A percentile compares a stretch with the other conserved stretches of the same genome.
Evolutionary conservation across 2,113 vertebrate genomes (phyloP).

Genomic region (Corapipo altera): DNA sequence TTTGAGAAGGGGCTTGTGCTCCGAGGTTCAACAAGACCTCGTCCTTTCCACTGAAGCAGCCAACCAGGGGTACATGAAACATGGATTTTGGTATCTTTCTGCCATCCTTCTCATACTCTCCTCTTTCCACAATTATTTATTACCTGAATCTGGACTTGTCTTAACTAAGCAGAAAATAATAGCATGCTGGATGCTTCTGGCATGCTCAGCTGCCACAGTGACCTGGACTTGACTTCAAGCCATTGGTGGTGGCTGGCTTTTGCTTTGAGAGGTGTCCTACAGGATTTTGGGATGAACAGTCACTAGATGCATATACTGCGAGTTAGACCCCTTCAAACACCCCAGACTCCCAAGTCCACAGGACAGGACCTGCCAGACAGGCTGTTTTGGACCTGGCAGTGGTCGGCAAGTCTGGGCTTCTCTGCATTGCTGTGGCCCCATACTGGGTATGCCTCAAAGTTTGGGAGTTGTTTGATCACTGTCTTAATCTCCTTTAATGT

Average conservation of each 20-base stretch:
- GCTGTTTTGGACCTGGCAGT: neutral
- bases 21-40: neutral
- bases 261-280: neutral
- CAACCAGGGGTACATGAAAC: neutral
- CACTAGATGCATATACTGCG: neutral
- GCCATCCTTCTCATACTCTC: neutral
- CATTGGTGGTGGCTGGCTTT: neutral
- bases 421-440: accelerated
- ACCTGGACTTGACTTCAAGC: neutral
- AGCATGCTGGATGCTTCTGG: neutral
- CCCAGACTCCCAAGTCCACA: neutral
- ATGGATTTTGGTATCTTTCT: neutral
- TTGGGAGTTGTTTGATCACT: neutral
- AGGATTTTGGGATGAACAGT: neutral
- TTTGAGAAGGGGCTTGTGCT: neutral
- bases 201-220: neutral
- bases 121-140: neutral
- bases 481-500: constrained; percentile 9
- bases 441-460: neutral
- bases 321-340: neutral
- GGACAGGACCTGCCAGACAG: neutral
- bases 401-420: neutral
- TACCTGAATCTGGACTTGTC: neutral
- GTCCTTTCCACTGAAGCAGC: neutral
- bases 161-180: neutral